Evolutionary conservation across 2,113 vertebrate genomes (phyloP).

Genomic region (Nestor notabilis): DNA sequence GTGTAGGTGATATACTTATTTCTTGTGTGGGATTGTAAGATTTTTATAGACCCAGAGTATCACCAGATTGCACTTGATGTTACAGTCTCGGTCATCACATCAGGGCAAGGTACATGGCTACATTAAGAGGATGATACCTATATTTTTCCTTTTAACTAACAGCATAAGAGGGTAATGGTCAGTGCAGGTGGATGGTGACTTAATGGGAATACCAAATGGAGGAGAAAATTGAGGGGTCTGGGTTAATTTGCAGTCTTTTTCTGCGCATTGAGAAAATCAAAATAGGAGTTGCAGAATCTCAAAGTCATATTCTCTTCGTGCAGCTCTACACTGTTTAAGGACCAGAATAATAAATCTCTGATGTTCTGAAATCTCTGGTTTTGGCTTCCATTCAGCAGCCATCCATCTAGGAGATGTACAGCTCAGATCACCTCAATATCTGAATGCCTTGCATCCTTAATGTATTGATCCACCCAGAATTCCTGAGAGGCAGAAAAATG

Average conservation of each 20-base stretch:
- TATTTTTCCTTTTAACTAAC: neutral
- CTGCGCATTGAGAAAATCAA: neutral
- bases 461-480: neutral
- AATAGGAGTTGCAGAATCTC: neutral
- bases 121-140: neutral
- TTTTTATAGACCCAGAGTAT: neutral
- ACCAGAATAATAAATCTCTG: neutral
- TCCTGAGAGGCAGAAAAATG: neutral
- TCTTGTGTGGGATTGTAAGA: neutral
- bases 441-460: neutral
- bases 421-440: neutral
- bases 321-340: neutral
- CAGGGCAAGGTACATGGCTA: neutral
- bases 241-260: neutral
- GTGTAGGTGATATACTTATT: neutral
- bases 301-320: neutral
- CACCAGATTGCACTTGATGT: neutral
- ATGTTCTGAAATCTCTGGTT: neutral
- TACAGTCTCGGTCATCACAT: neutral
- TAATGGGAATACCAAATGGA: neutral
- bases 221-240: neutral
- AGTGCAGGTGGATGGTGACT: neutral
- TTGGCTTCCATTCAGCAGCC: neutral
- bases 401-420: neutral
- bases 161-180: neutral